A percentile compares a stretch with the other conserved stretches of the same genome.
phyloP scores from a whole-genome alignment of 37 sponge, comb jelly and placozoan genomes.

The Amphimedon queenslandica region DNA sequence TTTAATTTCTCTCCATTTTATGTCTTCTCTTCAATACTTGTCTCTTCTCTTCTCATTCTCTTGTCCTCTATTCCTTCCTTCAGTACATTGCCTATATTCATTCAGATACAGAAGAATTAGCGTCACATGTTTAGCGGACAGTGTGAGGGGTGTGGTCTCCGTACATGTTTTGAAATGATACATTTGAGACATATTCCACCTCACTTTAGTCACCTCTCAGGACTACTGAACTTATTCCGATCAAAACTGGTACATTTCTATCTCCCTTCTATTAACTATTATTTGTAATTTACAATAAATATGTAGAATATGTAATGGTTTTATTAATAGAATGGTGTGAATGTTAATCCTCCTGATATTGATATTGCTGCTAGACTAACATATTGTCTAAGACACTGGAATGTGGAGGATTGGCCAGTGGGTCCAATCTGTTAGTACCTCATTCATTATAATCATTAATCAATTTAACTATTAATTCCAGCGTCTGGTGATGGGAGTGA shows the following conservation, averaged over 20 bases:
- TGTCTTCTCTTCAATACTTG: not conserved
- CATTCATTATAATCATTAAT: too few relatives aligned
- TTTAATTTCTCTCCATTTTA: not conserved
- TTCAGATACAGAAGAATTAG: slow-evolving; percentile 76
- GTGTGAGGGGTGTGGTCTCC: slow-evolving; percentile 60
- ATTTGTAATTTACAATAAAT: too few relatives aligned
- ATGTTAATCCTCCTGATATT: slow-evolving; percentile 21
- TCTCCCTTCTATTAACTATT: too few relatives aligned
- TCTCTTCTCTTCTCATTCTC: not conserved
- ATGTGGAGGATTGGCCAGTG: slow-evolving; percentile 63
- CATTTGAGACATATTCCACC: slow-evolving; percentile 80
- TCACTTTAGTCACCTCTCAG: slow-evolving; percentile 76
- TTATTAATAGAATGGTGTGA: not conserved
- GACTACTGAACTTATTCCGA: slow-evolving; percentile 87
- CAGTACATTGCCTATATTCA: slow-evolving; percentile 73
- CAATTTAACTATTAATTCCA: too few relatives aligned
- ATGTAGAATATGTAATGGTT: too few relatives aligned
- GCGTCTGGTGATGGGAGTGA: too few relatives aligned
- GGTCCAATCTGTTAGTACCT: slow-evolving; percentile 39
- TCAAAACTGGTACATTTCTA: slow-evolving; percentile 64
- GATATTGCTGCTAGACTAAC: slow-evolving; percentile 61
- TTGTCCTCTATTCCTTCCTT: too few relatives aligned
- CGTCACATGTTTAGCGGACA: slow-evolving; percentile 84
- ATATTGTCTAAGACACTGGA: slow-evolving; percentile 68
- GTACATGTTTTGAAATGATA: slow-evolving; percentile 62